Evolutionary conservation across 2,888 invertebrate genomes (phyloP).

Genomic region (Nymphalis polychloros): DNA sequence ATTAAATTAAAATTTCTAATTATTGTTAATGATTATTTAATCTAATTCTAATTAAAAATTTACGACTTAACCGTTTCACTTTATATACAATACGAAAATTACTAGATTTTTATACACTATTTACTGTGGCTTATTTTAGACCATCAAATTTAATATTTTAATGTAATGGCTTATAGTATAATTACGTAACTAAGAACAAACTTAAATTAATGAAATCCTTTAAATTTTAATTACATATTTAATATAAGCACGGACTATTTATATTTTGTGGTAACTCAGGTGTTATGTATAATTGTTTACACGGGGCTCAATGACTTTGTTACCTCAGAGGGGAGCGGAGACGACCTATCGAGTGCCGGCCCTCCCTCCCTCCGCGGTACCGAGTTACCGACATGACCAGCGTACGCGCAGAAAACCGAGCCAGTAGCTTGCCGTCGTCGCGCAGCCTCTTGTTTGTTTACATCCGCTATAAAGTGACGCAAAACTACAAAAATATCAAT

Average conservation of each 20-base stretch:
- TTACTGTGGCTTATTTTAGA: background rate
- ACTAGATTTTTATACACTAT: background rate
- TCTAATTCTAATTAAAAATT: too few relatives aligned
- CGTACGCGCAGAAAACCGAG: constrained; percentile 73
- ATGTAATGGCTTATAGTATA: too few relatives aligned
- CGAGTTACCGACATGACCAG: constrained; percentile 54
- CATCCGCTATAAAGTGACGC: constrained; percentile 41
- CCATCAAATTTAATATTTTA: too few relatives aligned
- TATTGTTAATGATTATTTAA: background rate
- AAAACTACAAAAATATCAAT: constrained; percentile 7
- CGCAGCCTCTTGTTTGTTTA: constrained; percentile 80
- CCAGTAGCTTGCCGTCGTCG: constrained; percentile 77
- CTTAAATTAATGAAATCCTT: background rate
- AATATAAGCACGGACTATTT: background rate
- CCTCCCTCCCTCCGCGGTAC: constrained; percentile 50
- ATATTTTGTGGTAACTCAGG: constrained; percentile 50
- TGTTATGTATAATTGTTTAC: constrained; percentile 65
- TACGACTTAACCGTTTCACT: too few relatives aligned
- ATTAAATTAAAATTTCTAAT: background rate
- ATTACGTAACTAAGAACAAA: too few relatives aligned
- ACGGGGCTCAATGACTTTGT: constrained; percentile 62
- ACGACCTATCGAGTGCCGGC: constrained; percentile 47
- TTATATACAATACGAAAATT: background rate
- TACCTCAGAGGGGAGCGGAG: constrained; percentile 59
- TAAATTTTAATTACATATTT: background rate